Evolutionary conservation across 2,888 invertebrate genomes (phyloP), one percentile per base, ranked within the genome.

Genomic region (Orchesellides sinensis): DNA sequence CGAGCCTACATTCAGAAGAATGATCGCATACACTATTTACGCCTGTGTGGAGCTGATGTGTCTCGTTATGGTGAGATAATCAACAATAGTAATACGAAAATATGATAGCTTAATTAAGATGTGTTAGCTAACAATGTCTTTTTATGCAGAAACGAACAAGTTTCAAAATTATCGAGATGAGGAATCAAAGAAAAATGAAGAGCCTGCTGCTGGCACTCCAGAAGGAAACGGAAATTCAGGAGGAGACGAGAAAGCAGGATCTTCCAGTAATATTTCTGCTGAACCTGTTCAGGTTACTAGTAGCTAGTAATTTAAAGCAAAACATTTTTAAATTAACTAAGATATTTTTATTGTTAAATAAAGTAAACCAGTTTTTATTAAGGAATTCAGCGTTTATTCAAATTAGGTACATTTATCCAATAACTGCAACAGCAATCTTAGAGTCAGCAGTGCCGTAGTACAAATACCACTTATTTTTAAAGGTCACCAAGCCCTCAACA

Each of bases 1-100:
- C 92, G 97, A 17, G 96, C 96, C 0, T 98, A 98, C 91, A 95
- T 98, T 35, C 94, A 96, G 25, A 92, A 93, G 29, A 93, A 94
- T 77, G 97, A 96, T 89, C 94, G 96, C 0, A 93, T 96, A 21
- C 98, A 98, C 90, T 95, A 95, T 88, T 91, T 98, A 63, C 91
- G 98, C 10, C 91, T 98, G 54, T 92, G 97, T 86, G 97, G 96
- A 0, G 95, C 94, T 5, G 97, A 98, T 90, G 93, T 94, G 70
- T 94, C 95, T 68, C 95, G 95, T 92, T 96, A 94, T 89, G 95
- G 6, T 6, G 59, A 6, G 14, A n/a, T n/a, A n/a, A n/a, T n/a
- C n/a, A 19, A 5, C n/a, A n/a, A n/a, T n/a, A n/a, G n/a, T n/a
- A n/a, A n/a, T 10, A n/a, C 6, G 8, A n/a, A n/a, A 10, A 10